Evolutionary conservation across 2,888 invertebrate genomes (phyloP).

Genomic region (Epinotia demarniana): DNA sequence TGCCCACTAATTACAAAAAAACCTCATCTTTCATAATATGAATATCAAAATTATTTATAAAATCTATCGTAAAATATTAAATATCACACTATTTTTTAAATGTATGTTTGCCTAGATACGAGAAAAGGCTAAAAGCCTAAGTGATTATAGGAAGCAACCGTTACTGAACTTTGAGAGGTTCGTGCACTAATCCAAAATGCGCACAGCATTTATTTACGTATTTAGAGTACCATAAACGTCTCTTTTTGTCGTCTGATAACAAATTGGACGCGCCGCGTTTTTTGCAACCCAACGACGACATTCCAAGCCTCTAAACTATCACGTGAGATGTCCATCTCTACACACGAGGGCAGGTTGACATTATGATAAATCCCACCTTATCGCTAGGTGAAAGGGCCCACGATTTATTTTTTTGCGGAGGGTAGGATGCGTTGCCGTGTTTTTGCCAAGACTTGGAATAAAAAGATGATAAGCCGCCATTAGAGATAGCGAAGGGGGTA

Average conservation of each 20-base stretch:
- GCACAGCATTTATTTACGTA: neutral
- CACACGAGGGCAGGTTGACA: constrained; percentile 56
- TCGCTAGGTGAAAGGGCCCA: constrained; percentile 55
- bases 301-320: constrained; percentile 36
- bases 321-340: constrained; percentile 46
- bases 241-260: constrained; percentile 1
- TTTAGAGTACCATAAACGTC: neutral
- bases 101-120: too few relatives aligned
- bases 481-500: constrained; percentile 65
- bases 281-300: constrained; percentile 34
- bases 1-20: too few relatives aligned
- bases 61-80: too few relatives aligned
- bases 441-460: constrained; percentile 66
- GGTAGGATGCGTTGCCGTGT: constrained; percentile 67
- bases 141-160: neutral
- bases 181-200: neutral
- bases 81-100: too few relatives aligned
- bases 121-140: neutral
- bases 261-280: constrained; percentile 5
- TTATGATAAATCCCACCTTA: constrained; percentile 67
- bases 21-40: too few relatives aligned
- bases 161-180: neutral
- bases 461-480: constrained; percentile 79
- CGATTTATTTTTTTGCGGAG: constrained; percentile 66
- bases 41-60: too few relatives aligned